phyloP scores from a whole-genome alignment of 2,888 invertebrate genomes.

The Coremacera marginata region DNA sequence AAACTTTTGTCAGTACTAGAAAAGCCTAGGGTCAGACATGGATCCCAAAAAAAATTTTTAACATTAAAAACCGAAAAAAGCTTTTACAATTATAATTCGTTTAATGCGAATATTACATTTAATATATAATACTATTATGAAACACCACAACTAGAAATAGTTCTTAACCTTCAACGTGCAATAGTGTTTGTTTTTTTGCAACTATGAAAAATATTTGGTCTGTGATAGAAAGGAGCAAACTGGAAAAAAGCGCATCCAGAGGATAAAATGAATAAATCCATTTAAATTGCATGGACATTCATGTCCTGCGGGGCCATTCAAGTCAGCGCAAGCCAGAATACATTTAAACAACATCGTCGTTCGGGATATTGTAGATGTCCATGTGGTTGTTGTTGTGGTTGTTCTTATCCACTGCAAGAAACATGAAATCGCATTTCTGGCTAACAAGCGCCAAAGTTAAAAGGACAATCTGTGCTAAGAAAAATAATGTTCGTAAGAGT shows the following conservation, averaged over 20 bases:
- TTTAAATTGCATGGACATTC: slow-evolving; percentile 62
- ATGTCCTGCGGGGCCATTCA: slow-evolving; percentile 60
- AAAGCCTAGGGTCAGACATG: too few species aligned
- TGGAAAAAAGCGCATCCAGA: slow-evolving; percentile 37
- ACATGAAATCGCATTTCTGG: slow-evolving; percentile 43
- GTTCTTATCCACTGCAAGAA: slow-evolving; percentile 21
- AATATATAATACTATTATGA: neutral
- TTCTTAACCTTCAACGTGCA: slow-evolving; percentile 13
- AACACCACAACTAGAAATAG: neutral
- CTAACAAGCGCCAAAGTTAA: slow-evolving; percentile 53
- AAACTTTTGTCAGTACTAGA: too few species aligned
- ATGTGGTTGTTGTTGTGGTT: slow-evolving; percentile 19
- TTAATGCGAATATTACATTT: neutral
- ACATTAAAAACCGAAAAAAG: too few species aligned
- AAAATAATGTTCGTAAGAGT: neutral
- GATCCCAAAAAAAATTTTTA: too few species aligned
- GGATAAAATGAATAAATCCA: slow-evolving; percentile 62
- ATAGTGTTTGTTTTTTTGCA: neutral
- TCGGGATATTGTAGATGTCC: neutral
- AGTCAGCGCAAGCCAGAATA: slow-evolving; percentile 42
- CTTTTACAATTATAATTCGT: neutral
- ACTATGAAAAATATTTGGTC: slow-evolving; percentile 23
- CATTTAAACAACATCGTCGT: slow-evolving; percentile 36
- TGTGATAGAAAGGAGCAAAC: slow-evolving; percentile 29
- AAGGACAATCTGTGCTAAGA: slow-evolving; percentile 56